A percentile compares a stretch with the other conserved stretches of the same genome.
phyloP scores from a whole-genome alignment of 2,888 invertebrate species.

The Acanthosepion pharaonis region DNA sequence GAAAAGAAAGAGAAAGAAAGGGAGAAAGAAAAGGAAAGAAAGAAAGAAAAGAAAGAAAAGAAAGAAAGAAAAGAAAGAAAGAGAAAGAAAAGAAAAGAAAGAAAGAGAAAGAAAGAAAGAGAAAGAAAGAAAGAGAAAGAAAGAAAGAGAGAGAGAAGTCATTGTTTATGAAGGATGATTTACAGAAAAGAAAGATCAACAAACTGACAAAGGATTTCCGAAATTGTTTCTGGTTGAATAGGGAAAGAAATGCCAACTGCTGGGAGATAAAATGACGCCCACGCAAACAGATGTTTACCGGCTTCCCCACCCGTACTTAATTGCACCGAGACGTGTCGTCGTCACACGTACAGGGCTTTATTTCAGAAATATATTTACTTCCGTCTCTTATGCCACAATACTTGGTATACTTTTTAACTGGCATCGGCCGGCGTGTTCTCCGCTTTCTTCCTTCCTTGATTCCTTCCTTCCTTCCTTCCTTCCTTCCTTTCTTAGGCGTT shows the following conservation, averaged over 20 bases:
- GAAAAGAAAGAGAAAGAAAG: not conserved
- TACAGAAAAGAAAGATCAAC: not conserved
- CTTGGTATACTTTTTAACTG: not conserved
- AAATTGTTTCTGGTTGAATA: not conserved
- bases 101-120: not conserved
- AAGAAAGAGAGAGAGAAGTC: not conserved
- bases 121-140: not conserved
- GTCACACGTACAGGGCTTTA: not conserved
- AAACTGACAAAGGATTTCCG: not conserved
- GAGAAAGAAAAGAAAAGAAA: not conserved
- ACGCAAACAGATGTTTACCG: not conserved
- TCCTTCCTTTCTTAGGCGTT: not conserved
- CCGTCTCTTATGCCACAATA: not conserved
- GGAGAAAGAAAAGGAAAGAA: not conserved
- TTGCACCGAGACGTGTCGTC: not conserved
- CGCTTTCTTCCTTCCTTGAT: accelerated
- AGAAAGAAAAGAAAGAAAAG: not conserved
- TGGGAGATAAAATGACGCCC: not conserved
- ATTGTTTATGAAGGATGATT: not conserved
- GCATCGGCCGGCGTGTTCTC: not conserved
- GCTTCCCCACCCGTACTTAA: not conserved
- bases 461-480: not conserved
- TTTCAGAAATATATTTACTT: not conserved
- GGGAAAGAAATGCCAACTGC: not conserved
- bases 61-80: not conserved